phyloP scores from a whole-genome alignment of 2,888 invertebrate genomes.

The Agrilus biguttatus region DNA sequence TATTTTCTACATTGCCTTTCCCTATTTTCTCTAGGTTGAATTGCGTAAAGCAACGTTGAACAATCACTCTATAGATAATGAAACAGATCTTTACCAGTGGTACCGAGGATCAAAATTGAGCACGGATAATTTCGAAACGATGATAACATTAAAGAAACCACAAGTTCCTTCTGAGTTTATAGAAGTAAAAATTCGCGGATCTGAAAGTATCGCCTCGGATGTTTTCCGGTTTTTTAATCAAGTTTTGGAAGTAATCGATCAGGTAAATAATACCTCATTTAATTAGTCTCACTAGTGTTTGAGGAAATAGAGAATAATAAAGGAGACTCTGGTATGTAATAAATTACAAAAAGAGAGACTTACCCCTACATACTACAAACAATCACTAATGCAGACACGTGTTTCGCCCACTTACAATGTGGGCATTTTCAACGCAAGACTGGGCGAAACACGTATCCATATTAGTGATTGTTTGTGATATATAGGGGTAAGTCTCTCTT shows the following conservation, averaged over 20 bases:
- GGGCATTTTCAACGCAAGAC: too few species aligned
- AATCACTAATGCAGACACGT: too few species aligned
- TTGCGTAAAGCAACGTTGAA: slow-evolving; percentile 22
- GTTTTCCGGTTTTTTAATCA: slow-evolving; percentile 59
- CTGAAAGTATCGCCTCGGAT: slow-evolving; percentile 36
- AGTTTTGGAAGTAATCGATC: slow-evolving; percentile 45
- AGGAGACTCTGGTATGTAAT: too few species aligned
- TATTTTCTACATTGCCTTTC: too few species aligned
- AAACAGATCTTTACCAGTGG: slow-evolving; percentile 59
- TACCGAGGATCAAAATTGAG: slow-evolving; percentile 55
- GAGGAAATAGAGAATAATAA: too few species aligned
- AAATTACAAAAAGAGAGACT: too few species aligned
- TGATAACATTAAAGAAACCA: slow-evolving; percentile 46
- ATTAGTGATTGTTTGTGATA: too few species aligned
- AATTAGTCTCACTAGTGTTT: too few species aligned
- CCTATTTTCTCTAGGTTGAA: slow-evolving; percentile 17
- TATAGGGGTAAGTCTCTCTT: too few species aligned
- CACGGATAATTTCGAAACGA: slow-evolving; percentile 50
- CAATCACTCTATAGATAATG: slow-evolving; percentile 30
- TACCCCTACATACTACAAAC: too few species aligned
- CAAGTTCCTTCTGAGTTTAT: slow-evolving; percentile 34
- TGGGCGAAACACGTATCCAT: too few species aligned
- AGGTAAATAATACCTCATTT: slow-evolving; percentile 25
- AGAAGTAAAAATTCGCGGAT: slow-evolving; percentile 53
- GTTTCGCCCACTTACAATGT: too few species aligned